phyloP scores from a whole-genome alignment of 2,888 invertebrate genomes.

The Gymnoscelis rufifasciata region DNA sequence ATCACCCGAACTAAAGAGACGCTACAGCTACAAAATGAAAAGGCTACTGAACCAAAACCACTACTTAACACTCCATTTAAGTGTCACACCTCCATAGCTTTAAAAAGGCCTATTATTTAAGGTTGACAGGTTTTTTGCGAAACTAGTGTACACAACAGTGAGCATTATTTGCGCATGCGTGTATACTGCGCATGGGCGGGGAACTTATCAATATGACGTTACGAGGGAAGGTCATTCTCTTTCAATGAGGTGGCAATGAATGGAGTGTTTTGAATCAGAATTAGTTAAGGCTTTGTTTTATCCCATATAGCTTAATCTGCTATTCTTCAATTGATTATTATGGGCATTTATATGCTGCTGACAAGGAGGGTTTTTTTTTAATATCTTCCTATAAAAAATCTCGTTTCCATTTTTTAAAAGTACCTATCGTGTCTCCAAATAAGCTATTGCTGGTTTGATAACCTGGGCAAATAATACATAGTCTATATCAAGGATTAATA shows the following conservation, averaged over 20 bases:
- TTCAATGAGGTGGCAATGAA: constrained; percentile 70
- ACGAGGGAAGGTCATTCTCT: constrained; percentile 20
- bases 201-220: constrained; percentile 63
- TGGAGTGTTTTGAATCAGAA: constrained; percentile 37
- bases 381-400: no score
- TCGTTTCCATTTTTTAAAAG: no score
- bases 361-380: no score
- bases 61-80: constrained; percentile 30
- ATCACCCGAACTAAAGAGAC: no score
- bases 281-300: constrained; percentile 13
- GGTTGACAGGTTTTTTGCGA: constrained; percentile 56
- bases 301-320: no score
- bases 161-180: constrained; percentile 43
- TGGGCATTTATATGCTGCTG: no score
- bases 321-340: no score
- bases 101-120: constrained; percentile 53
- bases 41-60: constrained; percentile 36
- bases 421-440: no score
- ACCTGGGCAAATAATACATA: no score
- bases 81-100: constrained; percentile 40
- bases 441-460: no score
- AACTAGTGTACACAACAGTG: constrained; percentile 58
- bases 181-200: constrained; percentile 50
- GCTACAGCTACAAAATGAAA: constrained; percentile 26
- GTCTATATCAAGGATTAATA: no score